Evolutionary conservation across 2,888 invertebrate genomes (phyloP), one percentile per base, ranked within the genome.

Genomic region (Acanthoscelides obtectus): DNA sequence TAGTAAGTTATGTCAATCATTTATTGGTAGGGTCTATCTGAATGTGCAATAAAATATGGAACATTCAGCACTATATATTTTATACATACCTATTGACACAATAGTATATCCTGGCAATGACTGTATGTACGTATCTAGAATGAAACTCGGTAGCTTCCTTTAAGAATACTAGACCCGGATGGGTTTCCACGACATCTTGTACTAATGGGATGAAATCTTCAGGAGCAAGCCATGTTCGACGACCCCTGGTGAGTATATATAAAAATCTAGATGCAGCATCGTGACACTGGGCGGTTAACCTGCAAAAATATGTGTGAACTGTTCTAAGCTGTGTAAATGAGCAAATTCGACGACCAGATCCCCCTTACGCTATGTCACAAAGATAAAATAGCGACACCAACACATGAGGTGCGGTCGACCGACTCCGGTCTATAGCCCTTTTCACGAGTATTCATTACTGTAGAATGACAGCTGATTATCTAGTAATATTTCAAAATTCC

Each of bases 131-230:
- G 85, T 99, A 99, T 89, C 98, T 92, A 75, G 97, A 97, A 89
- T 99, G 99, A 87, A 99, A 99, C 88, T 99, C 99, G 0, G 95
- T 95, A 73, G 99, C 98, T 85, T 98, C 97, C 86, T 97, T 96
- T 72, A 99, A 90, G 89, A 99, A 99, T 75, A 94, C 95, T 78
- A 99, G 90, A 68, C 99, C 99, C 0, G 98, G 98, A 88, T 99
- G 98, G 8, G 97, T 96, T 85, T 99, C 98, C 66, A 99, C 97
- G n/a, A 99, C 96, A 86, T 99, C 98, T 87, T 98, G 96, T 70
- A 98, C 93, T 79, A 98, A 86, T 22, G 97, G 94, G 82, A 97
- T 94, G 86, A 99, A 93, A 87, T 99, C 98, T 82, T 97, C 97
- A 0, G 96, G 95, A 22, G 92, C 88, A 76, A 95, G 88, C 77